Base-by-base conservation (phyloP, 2,888 invertebrate genomes). In the Pseudoips prasinana region DNA sequence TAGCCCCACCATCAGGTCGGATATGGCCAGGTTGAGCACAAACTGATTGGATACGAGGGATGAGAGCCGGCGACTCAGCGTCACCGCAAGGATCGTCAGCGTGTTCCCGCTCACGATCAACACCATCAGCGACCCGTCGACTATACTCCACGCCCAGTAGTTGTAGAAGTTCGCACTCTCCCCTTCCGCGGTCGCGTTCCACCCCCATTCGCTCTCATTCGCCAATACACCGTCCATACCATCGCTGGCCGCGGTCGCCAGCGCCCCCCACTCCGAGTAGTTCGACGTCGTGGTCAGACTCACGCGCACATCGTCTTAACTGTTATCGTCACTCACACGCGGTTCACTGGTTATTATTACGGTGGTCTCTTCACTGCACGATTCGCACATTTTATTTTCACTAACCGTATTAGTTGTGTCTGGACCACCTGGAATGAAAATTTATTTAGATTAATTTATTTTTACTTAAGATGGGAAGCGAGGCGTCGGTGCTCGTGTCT, bases 1-100 rank as follows among this genome's bases (percentile, higher is more conserved):
- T 20, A 94, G 77, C 2, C 95, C 95, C 33, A 95, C 95, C 76
- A 94, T 89, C 27, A 94, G 89, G 79, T 95, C 95, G 10, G 95
- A 94, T 46, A 94, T 87, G 14, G 95, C 95, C 59, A 95, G 80
- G 73, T 94, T 95, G 41, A 94, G 89, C 46, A 95, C 92, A 78
- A 95, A 95, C 59, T 93, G 91, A 81, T 95, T 95, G 38, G 95
- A 94, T 32, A 93, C 91, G 28, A 93, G 89, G 22, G 91, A 90
- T 4, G 93, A 92, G 10, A 95, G 86, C 40, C 92, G 91, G 28
- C 93, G 90, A 73, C 93, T 93, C 48, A 92, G 86, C 36, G 92
- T 90, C 27, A 95, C 92, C 1, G 95, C 95, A 45, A 92, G 89
- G 56, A 95, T 92, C 28, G 95, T 95, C 42, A 95, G 88, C 20